These are phyloP conservation scores for Eurytoma californica DNA, from an alignment of 2,888 invertebrate genomes.

Conservation along the genomic window DNA sequence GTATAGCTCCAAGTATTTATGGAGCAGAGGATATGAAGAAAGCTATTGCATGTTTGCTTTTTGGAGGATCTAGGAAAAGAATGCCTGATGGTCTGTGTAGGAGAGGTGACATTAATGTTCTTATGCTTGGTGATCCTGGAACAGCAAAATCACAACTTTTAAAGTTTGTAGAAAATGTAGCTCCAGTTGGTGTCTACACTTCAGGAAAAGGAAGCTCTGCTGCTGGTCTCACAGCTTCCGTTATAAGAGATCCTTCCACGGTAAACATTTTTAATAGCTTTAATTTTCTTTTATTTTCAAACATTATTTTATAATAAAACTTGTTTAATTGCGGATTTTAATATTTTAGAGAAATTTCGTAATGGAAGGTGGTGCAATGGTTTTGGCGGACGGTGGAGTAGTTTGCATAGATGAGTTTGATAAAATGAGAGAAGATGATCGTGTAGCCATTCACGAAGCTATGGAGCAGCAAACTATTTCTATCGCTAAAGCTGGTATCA, in stretches of 20 bases:
- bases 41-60: conserved; percentile 94
- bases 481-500: conserved; percentile 99
- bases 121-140: conserved; percentile 97
- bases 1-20: conserved; percentile 97
- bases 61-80: conserved; percentile 92
- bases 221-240: conserved; percentile 98
- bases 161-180: conserved; percentile 96
- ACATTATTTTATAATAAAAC: neutral
- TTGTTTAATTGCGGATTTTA: neutral
- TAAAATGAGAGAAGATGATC: conserved; percentile 99
- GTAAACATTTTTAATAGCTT: conserved; percentile 77
- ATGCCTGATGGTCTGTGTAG: conserved; percentile 96
- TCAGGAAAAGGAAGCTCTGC: conserved; percentile 99
- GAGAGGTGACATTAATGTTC: conserved; percentile 96
- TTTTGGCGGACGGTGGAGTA: conserved; percentile 98
- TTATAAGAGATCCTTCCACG: conserved; percentile 93
- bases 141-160: conserved; percentile 99
- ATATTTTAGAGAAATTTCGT: conserved; percentile 89
- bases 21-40: conserved; percentile 97
- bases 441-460: conserved; percentile 99
- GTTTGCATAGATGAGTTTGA: conserved; percentile 99
- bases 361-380: conserved; percentile 99
- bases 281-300: neutral
- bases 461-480: conserved; percentile 99
- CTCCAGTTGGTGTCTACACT: conserved; percentile 97